These are phyloP conservation scores for Hippocampus comes DNA, from an alignment of 2,113 vertebrate genomes.

Conservation along the genomic window DNA sequence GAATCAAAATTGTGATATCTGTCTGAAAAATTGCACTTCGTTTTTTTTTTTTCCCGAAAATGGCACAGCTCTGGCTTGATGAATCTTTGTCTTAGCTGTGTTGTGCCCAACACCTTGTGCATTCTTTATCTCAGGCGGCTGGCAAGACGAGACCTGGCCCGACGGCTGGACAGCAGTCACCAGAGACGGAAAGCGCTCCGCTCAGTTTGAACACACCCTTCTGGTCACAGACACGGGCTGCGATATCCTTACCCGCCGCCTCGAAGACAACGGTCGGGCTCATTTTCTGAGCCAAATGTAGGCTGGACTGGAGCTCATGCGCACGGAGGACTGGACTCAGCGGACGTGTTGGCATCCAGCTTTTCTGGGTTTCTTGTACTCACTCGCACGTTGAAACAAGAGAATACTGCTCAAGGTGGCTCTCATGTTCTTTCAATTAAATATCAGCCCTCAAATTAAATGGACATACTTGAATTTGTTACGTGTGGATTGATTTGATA, in stretches of 20 bases:
- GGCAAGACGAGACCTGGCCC: slow-evolving; percentile 98
- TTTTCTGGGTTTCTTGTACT: slow-evolving; percentile 27
- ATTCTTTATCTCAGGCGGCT: slow-evolving; percentile 77
- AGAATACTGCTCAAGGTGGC: slow-evolving; percentile 31
- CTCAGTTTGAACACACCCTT: slow-evolving; percentile 97
- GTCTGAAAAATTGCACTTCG: too few species aligned
- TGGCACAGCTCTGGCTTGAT: too few species aligned
- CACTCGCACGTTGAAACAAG: slow-evolving; percentile 16
- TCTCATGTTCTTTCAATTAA: slow-evolving; percentile 46
- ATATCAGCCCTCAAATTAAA: slow-evolving; percentile 53
- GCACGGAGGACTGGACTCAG: slow-evolving; percentile 46
- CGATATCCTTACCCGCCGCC: slow-evolving; percentile 87
- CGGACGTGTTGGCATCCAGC: slow-evolving; percentile 34
- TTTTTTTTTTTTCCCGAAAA: too few species aligned
- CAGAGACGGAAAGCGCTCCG: slow-evolving; percentile 91
- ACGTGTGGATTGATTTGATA: slow-evolving; percentile 55
- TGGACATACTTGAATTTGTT: slow-evolving; percentile 71
- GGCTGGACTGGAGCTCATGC: slow-evolving; percentile 27
- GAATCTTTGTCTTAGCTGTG: not conserved
- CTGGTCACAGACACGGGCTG: slow-evolving; percentile 94
- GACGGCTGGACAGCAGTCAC: slow-evolving; percentile 97
- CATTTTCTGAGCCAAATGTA: slow-evolving; percentile 89
- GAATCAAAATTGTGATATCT: too few species aligned
- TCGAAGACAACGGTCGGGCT: slow-evolving; percentile 81
- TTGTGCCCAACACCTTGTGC: slow-evolving; percentile 2